Conservation (phyloP, 2,113 vertebrate species). For the Hydrolagus affinis region DNA sequence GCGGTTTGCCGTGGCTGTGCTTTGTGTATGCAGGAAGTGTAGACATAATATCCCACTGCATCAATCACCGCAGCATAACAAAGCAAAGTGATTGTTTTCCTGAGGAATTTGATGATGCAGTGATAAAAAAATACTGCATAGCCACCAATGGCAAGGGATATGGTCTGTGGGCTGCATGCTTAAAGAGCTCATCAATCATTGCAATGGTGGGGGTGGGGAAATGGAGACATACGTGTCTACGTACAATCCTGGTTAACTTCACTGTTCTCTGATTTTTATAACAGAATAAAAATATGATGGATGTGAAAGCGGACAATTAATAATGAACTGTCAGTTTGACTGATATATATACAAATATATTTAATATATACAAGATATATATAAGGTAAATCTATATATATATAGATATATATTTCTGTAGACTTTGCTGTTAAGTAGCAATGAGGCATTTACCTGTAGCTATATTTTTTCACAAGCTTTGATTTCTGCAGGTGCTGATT, state of each 20-base stretch:
- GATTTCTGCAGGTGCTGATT: too few relatives aligned
- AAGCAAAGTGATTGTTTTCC: constrained; percentile 28
- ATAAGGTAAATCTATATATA: too few relatives aligned
- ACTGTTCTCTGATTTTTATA: background rate
- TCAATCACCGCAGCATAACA: constrained; percentile 25
- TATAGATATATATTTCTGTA: too few relatives aligned
- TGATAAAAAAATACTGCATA: constrained; percentile 12
- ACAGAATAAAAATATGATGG: background rate
- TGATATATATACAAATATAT: too few relatives aligned
- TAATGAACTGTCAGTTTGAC: background rate
- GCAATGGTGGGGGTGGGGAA: background rate
- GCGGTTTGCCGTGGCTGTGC: background rate
- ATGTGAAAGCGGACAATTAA: constrained; percentile 1
- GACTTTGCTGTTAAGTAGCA: too few relatives aligned
- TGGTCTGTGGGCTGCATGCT: constrained; percentile 22
- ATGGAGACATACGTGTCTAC: background rate
- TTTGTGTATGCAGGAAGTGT: constrained; percentile 19
- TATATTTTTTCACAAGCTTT: too few relatives aligned
- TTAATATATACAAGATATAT: too few relatives aligned
- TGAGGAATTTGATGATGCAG: constrained; percentile 23
- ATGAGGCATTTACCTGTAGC: too few relatives aligned
- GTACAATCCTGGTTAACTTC: background rate
- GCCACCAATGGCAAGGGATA: background rate
- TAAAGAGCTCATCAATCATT: constrained; percentile 17
- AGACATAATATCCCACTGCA: constrained; percentile 19